Base-by-base conservation (phyloP, 2,797 vertebrate species). In the Sus cebifrons region DNA sequence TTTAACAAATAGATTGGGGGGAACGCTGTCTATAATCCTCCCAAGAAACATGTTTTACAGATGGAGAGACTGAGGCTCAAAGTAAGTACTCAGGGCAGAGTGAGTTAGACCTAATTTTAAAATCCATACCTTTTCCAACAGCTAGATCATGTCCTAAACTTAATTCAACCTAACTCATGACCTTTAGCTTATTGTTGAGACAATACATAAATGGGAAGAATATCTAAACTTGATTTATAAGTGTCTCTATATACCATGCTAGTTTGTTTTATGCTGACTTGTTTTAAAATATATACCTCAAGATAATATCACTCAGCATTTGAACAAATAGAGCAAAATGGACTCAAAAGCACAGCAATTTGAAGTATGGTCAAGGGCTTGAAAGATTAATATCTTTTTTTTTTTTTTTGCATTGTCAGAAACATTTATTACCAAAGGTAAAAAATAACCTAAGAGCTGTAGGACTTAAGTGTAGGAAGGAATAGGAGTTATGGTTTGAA, bases 311-410 rank as follows among this genome's bases (percentile, higher is more conserved):
- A 65, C 68, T 89, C 75, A 86, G 36, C 44, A 74, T 89, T 91
- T 89, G 75, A 89, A 93, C 64, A 89, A n/a, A 77, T 70, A 91
- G n/a, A 71, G 40, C 86, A 93, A 95, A 86, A 74, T 73, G n/a
- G 77, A 40, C 70, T 78, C 58, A 91, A 95, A 95, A 87, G 23
- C 25, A 6, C 70, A 40, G 49, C 12, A n/a, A 29, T 70, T 93
- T 96, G 68, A 94, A 60, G 6, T 87, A 85, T 44, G 29, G 25
- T 71, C 40, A 82, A 25, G 29, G 56, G 2, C 44, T 87, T 95
- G 10, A 70, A 89, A 96, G n/a, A 91, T 21, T 8, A 93, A 17
- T 89, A 52, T 78, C 11, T 62, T 86, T 58, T 86, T 74, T 40
- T 32, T 32, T 71, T 49, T 77, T 84, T 85, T 78, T 15, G n/a